Base-by-base conservation (phyloP, 1,140 invertebrate species). In the Pantala flavescens region DNA sequence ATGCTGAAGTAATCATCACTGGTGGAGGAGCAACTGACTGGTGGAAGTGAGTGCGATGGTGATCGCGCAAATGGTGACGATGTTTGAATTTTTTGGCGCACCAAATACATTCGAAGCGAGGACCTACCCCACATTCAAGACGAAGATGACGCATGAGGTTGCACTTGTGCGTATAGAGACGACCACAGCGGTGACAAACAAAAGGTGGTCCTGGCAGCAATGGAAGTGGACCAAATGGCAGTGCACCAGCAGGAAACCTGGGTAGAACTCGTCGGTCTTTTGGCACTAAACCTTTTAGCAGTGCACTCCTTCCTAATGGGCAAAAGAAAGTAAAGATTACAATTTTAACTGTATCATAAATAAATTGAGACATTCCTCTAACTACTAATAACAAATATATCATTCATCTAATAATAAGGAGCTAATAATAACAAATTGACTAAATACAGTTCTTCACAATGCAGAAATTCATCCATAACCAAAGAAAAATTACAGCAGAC, bases 101-200 rank as follows among this genome's bases (percentile, higher is more conserved):
- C 63, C 63, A 75, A 28, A 75, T 77, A 71, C 81, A 82, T 7
- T 77, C 75, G 76, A 79, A 82, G 75, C 80, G 78, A 0, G 81
- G 80, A 55, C 70, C 70, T 43, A 21, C 28, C 70, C 73, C 74
- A 23, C 81, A 82, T 71, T 81, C 80, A 72, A 82, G 80, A 24
- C 80, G 80, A 75, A 84, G 78, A 76, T 87, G 85, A 10, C 84
- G 81, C 42, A 81, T 81, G 0, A 86, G 78, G 36, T 81, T 80
- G 0, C 84, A 84, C 71, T 84, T 84, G 21, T 84, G 83, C 0
- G 81, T 81, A 74, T 86, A 86, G 16, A 78, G 79, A 24, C 85
- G 82, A 19, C 81, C 81, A 74, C 87, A 88, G 36, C 82, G 80
- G 0, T 77, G 74, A 75, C 86, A 87, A 10, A 76, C 71, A 74